These are phyloP conservation scores for Ammodytes dubius DNA, from an alignment of 2,113 vertebrate species.

Conservation along the genomic window DNA sequence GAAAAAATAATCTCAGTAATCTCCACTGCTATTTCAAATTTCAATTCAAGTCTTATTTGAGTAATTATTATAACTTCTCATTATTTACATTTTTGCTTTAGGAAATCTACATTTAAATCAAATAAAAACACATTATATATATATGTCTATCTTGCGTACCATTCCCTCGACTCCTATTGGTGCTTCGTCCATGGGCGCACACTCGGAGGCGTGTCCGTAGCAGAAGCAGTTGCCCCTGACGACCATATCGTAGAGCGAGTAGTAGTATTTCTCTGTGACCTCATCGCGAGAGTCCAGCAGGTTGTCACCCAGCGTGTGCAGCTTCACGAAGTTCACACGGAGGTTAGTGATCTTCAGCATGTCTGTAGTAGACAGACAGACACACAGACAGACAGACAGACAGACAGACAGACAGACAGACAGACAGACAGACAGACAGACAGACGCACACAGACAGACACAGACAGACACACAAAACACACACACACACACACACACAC, in stretches of 20 bases:
- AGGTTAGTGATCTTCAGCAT: conserved; percentile 97
- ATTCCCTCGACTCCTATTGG: conserved; percentile 90
- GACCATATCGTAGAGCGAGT: conserved; percentile 96
- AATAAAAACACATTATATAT: not conserved
- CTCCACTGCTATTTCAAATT: no score
- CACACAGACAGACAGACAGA: conserved; percentile 34
- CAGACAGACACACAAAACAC: conserved; percentile 24
- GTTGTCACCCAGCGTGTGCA: conserved; percentile 95
- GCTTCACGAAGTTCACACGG: conserved; percentile 90
- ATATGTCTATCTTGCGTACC: conserved; percentile 78
- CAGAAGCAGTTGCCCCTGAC: conserved; percentile 98
- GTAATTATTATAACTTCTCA: no score
- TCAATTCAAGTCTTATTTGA: no score
- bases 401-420: conserved; percentile 19
- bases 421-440: conserved; percentile 26
- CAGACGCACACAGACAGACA: conserved; percentile 17
- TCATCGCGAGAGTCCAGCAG: conserved; percentile 92
- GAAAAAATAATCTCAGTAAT: no score
- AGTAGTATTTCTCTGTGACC: conserved; percentile 97
- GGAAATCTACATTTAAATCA: no score
- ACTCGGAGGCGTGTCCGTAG: conserved; percentile 96
- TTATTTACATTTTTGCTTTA: no score
- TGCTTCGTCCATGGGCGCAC: conserved; percentile 86
- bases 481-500: conserved; percentile 34
- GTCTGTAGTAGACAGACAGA: conserved; percentile 79